Evolutionary conservation across 2,888 invertebrate genomes (phyloP).

Genomic region (Zonitis immaculata): DNA sequence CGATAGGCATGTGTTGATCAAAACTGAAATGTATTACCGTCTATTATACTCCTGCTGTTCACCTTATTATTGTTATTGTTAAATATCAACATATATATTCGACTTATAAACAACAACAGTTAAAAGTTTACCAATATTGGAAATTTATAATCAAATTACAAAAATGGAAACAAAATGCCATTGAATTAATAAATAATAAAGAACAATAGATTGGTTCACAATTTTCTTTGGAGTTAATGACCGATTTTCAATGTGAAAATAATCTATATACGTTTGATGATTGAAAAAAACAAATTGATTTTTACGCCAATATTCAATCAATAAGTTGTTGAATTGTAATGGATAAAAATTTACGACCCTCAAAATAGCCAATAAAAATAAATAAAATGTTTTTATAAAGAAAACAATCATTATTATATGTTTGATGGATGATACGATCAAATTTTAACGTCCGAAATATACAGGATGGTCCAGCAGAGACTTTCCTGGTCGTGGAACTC

Average conservation of each 20-base stretch:
- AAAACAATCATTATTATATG: background rate
- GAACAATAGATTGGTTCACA: background rate
- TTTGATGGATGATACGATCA: no score
- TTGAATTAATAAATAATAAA: background rate
- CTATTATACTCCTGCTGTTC: conserved; percentile 26
- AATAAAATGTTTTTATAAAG: no score
- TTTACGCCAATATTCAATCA: background rate
- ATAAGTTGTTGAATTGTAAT: background rate
- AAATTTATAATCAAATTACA: no score
- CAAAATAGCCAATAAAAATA: background rate
- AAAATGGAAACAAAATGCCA: background rate
- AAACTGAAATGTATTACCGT: conserved; percentile 31
- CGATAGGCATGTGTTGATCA: conserved; percentile 35
- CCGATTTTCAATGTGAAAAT: background rate
- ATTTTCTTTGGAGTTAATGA: background rate
- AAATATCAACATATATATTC: no score
- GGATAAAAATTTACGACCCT: background rate
- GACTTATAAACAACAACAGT: no score
- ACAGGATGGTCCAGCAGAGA: no score
- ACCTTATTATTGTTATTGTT: no score
- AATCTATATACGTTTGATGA: background rate
- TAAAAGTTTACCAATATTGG: no score
- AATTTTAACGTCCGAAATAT: no score
- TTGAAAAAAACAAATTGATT: no score
- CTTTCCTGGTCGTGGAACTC: no score